These are phyloP conservation scores for Polypedilum vanderplanki DNA, from an alignment of 1,140 invertebrate genomes.

Conservation along the genomic window DNA sequence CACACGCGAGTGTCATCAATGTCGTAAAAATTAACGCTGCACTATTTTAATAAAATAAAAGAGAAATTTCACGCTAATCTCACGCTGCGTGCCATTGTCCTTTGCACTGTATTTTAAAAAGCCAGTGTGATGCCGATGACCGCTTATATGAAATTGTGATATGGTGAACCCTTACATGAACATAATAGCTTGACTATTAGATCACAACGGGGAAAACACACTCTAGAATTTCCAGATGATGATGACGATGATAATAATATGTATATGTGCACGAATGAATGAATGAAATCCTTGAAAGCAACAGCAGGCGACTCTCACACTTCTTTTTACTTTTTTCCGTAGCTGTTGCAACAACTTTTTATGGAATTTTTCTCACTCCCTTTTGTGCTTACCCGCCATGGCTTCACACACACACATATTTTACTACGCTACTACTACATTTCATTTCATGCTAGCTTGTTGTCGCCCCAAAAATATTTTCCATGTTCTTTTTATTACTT, in stretches of 20 bases:
- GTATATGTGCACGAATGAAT: not conserved
- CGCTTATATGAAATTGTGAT: not conserved
- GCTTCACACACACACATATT: too few relatives aligned
- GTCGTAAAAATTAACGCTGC: too few relatives aligned
- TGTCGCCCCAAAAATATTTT: slow-evolving; percentile 17
- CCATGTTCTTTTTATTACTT: not conserved
- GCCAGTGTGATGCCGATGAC: slow-evolving; percentile 1
- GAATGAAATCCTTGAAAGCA: slow-evolving; percentile 9
- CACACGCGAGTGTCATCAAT: too few relatives aligned
- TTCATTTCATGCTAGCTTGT: not conserved
- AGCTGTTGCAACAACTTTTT: not conserved
- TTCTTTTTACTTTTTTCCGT: too few relatives aligned
- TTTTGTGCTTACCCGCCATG: not conserved
- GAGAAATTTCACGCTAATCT: not conserved
- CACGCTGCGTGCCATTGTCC: not conserved
- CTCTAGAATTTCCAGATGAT: not conserved
- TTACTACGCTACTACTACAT: too few relatives aligned
- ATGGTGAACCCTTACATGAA: not conserved
- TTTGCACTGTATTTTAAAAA: not conserved
- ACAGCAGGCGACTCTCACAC: not conserved
- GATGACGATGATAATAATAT: slow-evolving; percentile 4
- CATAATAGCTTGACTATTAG: not conserved
- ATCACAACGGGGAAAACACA: not conserved
- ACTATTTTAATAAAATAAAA: too few relatives aligned
- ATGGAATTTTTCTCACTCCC: not conserved